Conservation (phyloP, 2,888 invertebrate species). For the Cancer borealis region DNA sequence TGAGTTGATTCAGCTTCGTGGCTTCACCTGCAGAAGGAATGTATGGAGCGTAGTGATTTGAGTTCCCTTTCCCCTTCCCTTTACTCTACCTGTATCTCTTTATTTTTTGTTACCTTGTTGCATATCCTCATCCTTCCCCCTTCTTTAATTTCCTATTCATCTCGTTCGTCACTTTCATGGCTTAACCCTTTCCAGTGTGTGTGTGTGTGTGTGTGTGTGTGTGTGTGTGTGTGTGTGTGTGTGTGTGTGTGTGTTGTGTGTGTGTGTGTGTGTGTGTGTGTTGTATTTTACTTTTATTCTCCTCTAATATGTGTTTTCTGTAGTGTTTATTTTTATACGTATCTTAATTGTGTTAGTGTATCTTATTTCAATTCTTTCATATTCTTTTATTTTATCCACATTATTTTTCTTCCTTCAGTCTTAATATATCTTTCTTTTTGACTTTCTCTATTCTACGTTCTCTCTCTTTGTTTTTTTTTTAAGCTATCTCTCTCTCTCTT, state of each 20-base stretch:
- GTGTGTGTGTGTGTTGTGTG: conserved; percentile 15
- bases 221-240: conserved; percentile 44
- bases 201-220: conserved; percentile 51
- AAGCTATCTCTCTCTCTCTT: neutral
- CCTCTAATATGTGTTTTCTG: neutral
- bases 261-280: neutral
- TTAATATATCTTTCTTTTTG: neutral
- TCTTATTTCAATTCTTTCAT: neutral
- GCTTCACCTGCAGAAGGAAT: no score
- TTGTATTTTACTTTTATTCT: no score
- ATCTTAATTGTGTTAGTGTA: neutral
- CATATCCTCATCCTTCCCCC: no score
- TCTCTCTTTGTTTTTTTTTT: neutral
- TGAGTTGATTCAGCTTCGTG: no score
- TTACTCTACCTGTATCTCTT: neutral
- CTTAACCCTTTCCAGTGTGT: neutral
- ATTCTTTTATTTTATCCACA: neutral
- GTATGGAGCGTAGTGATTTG: no score
- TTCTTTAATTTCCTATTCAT: neutral
- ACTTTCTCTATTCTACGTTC: neutral
- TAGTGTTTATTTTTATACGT: neutral
- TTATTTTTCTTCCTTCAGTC: neutral
- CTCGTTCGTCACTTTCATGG: neutral
- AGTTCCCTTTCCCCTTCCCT: neutral
- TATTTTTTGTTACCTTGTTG: no score